These are phyloP conservation scores for Junonia oenone DNA, from an alignment of 2,888 invertebrate species.

Conservation along the genomic window DNA sequence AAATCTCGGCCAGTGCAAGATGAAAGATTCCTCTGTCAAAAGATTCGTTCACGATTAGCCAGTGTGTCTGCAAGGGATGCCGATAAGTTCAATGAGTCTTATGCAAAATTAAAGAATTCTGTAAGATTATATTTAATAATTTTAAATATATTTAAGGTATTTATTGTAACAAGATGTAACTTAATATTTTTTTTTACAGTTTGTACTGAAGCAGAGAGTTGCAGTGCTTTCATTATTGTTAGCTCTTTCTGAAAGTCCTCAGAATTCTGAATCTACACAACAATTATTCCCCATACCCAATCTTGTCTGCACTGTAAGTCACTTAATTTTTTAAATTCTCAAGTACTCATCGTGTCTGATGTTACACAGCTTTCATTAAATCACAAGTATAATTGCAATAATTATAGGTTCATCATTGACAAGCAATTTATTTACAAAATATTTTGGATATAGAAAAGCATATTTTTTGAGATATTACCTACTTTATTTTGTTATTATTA, in stretches of 20 bases:
- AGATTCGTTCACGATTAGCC: slow-evolving; percentile 54
- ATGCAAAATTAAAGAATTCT: slow-evolving; percentile 63
- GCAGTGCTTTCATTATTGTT: slow-evolving; percentile 77
- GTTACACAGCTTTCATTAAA: no score
- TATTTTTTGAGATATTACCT: no score
- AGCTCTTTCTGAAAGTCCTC: slow-evolving; percentile 57
- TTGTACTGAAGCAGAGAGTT: slow-evolving; percentile 80
- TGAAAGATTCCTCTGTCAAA: slow-evolving; percentile 65
- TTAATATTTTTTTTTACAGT: slow-evolving; percentile 51
- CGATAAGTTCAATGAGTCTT: slow-evolving; percentile 69
- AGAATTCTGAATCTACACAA: slow-evolving; percentile 54
- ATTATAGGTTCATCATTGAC: no score
- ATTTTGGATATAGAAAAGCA: no score
- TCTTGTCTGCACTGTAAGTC: slow-evolving; percentile 31
- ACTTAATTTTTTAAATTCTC: not conserved
- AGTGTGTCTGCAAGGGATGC: slow-evolving; percentile 53
- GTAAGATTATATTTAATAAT: slow-evolving; percentile 41
- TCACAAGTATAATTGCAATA: no score
- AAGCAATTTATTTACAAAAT: no score
- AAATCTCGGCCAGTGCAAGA: slow-evolving; percentile 49
- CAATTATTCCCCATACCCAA: slow-evolving; percentile 64
- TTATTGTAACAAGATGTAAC: not conserved
- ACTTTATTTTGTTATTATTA: no score
- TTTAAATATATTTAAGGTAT: not conserved
- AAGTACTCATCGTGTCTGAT: not conserved